Conservation (phyloP, 2,113 vertebrate species). For the Thryonomys swinderianus region DNA sequence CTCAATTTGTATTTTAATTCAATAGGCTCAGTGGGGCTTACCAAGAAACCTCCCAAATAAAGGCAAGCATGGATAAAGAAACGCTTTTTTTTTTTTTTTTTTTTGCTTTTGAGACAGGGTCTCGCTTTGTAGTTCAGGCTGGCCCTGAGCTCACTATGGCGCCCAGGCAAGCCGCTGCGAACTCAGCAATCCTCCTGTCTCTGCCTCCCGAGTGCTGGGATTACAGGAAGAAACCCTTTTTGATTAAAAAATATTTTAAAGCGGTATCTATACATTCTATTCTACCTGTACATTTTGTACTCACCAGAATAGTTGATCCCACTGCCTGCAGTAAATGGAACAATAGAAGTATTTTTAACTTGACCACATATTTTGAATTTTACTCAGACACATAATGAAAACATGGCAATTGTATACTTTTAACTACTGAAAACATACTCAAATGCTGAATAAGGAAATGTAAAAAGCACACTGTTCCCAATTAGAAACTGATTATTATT, state of each 20-base stretch:
- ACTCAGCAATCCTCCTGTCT: too few relatives aligned
- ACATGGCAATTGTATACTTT: constrained; percentile 22
- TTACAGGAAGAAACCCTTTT: too few relatives aligned
- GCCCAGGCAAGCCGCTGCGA: too few relatives aligned
- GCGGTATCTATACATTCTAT: constrained; percentile 36
- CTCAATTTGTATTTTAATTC: constrained; percentile 48
- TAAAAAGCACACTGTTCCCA: constrained; percentile 30
- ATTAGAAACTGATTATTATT: constrained; percentile 32
- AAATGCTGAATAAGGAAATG: constrained; percentile 41
- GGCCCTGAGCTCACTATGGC: too few relatives aligned
- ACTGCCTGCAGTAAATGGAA: constrained; percentile 64
- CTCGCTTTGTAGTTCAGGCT: too few relatives aligned
- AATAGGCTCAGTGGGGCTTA: constrained; percentile 7
- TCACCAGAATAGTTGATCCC: constrained; percentile 73
- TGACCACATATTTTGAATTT: constrained; percentile 61
- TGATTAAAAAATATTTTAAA: neutral
- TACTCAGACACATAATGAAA: constrained; percentile 59
- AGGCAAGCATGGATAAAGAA: constrained; percentile 57
- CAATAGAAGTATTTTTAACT: constrained; percentile 76
- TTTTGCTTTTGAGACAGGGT: too few relatives aligned
- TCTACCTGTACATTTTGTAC: constrained; percentile 16
- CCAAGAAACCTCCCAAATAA: constrained; percentile 63
- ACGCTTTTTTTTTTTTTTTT: too few relatives aligned
- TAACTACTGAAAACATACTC: constrained; percentile 32
- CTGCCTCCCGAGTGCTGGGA: too few relatives aligned